phyloP scores from a whole-genome alignment of 2,113 vertebrate species.

The Fukomys damarensis region DNA sequence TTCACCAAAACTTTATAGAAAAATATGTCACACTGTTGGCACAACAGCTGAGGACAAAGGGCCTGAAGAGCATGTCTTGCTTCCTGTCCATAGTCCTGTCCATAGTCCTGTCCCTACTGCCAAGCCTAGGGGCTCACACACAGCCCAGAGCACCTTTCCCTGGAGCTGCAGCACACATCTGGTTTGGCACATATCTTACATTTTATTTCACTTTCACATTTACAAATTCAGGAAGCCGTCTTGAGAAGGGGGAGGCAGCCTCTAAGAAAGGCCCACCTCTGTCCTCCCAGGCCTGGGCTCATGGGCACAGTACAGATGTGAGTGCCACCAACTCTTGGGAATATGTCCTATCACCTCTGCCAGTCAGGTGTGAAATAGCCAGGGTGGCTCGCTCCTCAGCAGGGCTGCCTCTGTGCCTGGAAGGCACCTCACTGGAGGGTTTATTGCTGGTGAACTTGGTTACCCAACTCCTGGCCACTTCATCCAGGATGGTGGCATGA shows the following conservation, averaged over 20 bases:
- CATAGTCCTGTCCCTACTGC: neutral
- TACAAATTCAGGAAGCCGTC: conserved; percentile 61
- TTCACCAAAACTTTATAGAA: conserved; percentile 70
- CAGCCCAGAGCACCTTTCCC: conserved; percentile 16
- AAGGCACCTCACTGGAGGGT: conserved; percentile 12
- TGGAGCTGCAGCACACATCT: conserved; percentile 21
- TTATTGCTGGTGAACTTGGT: conserved; percentile 86
- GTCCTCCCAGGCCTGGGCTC: neutral
- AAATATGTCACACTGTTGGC: conserved; percentile 72
- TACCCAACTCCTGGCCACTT: neutral
- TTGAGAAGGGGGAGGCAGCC: neutral
- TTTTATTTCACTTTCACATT: conserved; percentile 72
- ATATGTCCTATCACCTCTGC: fast-evolving
- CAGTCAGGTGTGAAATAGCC: neutral
- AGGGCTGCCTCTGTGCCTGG: neutral
- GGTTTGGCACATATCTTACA: conserved; percentile 80
- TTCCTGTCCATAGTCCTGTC: neutral
- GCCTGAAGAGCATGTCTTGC: neutral
- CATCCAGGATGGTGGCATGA: neutral
- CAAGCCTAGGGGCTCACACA: neutral
- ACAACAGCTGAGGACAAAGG: neutral
- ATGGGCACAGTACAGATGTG: fast-evolving
- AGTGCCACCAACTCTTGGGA: neutral
- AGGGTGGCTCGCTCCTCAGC: neutral
- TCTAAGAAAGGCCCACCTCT: neutral